Evolutionary conservation across 2,797 vertebrate genomes (phyloP).

Genomic region (Molossus molossus): DNA sequence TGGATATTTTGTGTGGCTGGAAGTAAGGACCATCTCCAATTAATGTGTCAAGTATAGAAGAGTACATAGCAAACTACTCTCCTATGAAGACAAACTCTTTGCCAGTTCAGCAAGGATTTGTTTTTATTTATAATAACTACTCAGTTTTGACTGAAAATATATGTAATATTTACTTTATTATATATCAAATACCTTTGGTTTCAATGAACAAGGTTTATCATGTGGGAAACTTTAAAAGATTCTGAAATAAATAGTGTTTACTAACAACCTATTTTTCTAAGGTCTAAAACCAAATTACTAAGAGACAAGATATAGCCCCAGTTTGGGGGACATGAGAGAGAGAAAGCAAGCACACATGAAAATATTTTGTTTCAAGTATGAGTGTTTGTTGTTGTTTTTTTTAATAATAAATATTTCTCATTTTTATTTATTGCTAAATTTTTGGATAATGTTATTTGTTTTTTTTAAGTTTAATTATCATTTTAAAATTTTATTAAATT

Average conservation of each 20-base stretch:
- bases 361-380: neutral
- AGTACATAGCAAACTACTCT: neutral
- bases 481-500: neutral
- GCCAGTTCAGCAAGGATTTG: neutral
- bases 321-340: neutral
- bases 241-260: neutral
- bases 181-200: neutral
- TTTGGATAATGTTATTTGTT: neutral
- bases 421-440: neutral
- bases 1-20: neutral
- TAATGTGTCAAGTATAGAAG: neutral
- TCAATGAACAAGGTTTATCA: neutral
- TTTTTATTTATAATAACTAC: constrained; percentile 1
- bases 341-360: neutral
- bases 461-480: neutral
- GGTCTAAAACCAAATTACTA: neutral
- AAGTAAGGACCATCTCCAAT: neutral
- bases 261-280: neutral
- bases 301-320: neutral
- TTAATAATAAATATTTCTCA: neutral
- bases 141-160: neutral
- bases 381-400: neutral
- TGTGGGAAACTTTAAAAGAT: neutral
- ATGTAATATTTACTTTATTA: neutral
- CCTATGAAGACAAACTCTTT: neutral